phyloP scores from a whole-genome alignment of 1,140 invertebrate species.

The Bilobella aurantiaca region DNA sequence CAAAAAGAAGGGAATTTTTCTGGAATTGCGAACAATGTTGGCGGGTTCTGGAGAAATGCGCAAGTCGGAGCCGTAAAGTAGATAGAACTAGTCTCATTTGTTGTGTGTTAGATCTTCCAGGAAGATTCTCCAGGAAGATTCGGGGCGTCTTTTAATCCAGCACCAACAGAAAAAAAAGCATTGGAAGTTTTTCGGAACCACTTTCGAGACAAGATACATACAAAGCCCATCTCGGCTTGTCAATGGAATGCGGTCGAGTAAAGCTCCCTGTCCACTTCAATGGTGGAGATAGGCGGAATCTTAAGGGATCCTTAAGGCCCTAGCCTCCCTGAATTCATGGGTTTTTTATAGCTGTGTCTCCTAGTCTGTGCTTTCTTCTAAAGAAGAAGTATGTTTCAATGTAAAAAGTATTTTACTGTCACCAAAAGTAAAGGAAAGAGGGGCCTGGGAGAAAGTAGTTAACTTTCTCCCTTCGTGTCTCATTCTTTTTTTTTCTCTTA shows the following conservation, averaged over 20 bases:
- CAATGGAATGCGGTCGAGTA: slow-evolving; percentile 4
- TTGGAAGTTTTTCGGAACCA: background rate
- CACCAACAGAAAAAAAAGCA: background rate
- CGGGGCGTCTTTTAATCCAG: too few species aligned
- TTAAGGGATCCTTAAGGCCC: background rate
- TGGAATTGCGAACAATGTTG: background rate
- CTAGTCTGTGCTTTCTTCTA: too few species aligned
- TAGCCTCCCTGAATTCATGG: background rate
- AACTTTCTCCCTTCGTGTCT: slow-evolving; percentile 3
- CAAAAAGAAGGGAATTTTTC: background rate
- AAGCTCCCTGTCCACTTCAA: background rate
- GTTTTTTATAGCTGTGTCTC: too few species aligned
- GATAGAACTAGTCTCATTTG: background rate
- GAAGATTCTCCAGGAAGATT: background rate
- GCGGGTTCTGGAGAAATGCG: background rate
- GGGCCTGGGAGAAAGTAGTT: background rate
- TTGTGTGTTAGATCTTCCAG: too few species aligned
- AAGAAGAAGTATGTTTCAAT: background rate
- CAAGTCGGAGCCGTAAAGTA: background rate
- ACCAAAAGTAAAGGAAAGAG: background rate
- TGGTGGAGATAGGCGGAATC: background rate
- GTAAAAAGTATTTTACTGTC: background rate
- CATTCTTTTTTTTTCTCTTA: background rate
- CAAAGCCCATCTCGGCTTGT: background rate
- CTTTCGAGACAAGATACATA: background rate